These are phyloP conservation scores for Hyles euphorbiae DNA, from an alignment of 1,140 invertebrate genomes.

Conservation along the genomic window DNA sequence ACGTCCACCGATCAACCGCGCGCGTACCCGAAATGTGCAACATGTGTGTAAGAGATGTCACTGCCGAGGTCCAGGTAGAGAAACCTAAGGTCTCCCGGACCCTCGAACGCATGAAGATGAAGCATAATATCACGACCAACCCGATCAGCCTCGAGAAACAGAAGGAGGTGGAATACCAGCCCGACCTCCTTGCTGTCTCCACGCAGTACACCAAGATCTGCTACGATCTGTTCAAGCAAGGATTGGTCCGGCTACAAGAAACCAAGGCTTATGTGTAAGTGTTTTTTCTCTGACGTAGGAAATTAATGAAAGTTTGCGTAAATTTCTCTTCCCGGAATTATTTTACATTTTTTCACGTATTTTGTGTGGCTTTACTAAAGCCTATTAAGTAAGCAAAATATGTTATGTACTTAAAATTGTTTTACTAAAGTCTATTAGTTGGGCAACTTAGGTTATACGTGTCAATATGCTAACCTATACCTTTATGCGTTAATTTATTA, in stretches of 20 bases:
- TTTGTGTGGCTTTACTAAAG: no score
- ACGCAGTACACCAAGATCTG: slow-evolving; percentile 58
- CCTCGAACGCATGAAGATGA: slow-evolving; percentile 55
- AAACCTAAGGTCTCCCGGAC: slow-evolving; percentile 28
- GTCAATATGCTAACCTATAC: no score
- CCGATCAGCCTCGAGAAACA: slow-evolving; percentile 49
- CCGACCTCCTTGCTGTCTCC: slow-evolving; percentile 60
- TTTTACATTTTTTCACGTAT: no score
- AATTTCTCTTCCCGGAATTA: no score
- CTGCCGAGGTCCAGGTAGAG: slow-evolving; percentile 24
- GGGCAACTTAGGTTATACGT: no score
- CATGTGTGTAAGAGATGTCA: slow-evolving; percentile 55
- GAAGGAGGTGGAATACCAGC: slow-evolving; percentile 63
- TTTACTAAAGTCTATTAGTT: no score
- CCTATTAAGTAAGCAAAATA: no score
- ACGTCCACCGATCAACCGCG: slow-evolving; percentile 5
- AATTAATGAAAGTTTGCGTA: no score
- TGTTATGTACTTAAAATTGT: no score
- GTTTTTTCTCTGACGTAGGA: slow-evolving; percentile 3
- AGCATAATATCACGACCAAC: slow-evolving; percentile 60
- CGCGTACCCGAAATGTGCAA: slow-evolving; percentile 53
- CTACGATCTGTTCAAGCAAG: slow-evolving; percentile 51
- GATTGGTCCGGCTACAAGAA: slow-evolving; percentile 45
- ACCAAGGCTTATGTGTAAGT: slow-evolving; percentile 67
- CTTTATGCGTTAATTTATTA: no score